Conservation (phyloP, 1,140 invertebrate genomes). For the Pogonomyrmex californicus region DNA sequence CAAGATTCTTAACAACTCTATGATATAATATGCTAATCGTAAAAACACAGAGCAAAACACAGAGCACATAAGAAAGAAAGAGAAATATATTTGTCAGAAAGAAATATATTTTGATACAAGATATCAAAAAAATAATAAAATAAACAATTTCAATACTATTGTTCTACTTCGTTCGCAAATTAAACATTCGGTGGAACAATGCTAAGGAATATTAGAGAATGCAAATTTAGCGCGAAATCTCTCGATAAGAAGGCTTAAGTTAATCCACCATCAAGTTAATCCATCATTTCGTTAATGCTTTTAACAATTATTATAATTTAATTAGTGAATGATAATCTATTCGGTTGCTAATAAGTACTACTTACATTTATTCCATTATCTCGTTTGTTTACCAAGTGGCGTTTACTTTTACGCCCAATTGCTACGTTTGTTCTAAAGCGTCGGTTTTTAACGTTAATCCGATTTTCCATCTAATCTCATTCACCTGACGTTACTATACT, state of each 20-base stretch:
- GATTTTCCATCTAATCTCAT: conserved; percentile 46
- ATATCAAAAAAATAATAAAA: conserved; percentile 10
- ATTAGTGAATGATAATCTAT: neutral
- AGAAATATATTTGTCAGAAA: neutral
- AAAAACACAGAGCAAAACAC: neutral
- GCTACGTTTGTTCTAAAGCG: neutral
- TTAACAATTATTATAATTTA: neutral
- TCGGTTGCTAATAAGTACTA: neutral
- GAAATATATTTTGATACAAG: conserved; percentile 13
- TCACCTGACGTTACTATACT: conserved; percentile 27
- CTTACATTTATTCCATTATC: conserved; percentile 11
- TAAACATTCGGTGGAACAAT: conserved; percentile 12
- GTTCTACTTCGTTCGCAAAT: neutral
- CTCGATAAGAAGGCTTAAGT: neutral
- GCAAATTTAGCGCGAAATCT: neutral
- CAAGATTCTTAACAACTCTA: neutral
- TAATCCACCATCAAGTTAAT: neutral
- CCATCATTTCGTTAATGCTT: neutral
- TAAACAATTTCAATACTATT: neutral
- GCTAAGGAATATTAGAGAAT: neutral
- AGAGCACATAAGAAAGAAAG: too few relatives aligned
- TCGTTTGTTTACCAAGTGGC: neutral
- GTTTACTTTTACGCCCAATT: neutral
- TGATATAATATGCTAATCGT: neutral
- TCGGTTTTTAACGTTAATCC: conserved; percentile 38